Percentiles rank a stretch among this genome's conserved stretches.
These are phyloP conservation scores for Crotalus viridis DNA, from an alignment of 2,113 vertebrate genomes.

Conservation along the genomic window DNA sequence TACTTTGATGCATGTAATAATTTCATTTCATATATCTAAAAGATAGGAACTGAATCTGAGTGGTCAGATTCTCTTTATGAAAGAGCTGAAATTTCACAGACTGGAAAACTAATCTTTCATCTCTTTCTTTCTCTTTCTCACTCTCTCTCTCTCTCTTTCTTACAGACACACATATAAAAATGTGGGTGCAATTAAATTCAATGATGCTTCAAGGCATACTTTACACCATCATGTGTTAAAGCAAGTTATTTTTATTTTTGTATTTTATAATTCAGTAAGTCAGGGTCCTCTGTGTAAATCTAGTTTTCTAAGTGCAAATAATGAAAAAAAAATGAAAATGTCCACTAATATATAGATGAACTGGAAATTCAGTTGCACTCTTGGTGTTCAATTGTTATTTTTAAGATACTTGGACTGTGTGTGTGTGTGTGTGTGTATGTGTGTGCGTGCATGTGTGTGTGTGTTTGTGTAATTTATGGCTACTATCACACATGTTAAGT, in stretches of 20 bases:
- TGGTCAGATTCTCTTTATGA: not conserved
- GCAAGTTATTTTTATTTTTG: conserved; percentile 9
- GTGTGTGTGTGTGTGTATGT: not conserved
- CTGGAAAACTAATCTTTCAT: not conserved
- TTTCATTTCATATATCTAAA: not conserved
- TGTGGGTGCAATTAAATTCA: conserved; percentile 7
- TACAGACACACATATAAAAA: not conserved
- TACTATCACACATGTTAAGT: not conserved
- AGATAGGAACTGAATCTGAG: conserved; percentile 8
- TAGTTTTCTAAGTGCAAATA: conserved; percentile 6
- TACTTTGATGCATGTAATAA: not conserved
- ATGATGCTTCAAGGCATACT: not conserved
- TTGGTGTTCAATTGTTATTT: not conserved
- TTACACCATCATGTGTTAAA: conserved; percentile 17
- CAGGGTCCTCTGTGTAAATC: not conserved
- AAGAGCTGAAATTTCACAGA: not conserved
- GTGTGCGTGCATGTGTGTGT: not conserved
- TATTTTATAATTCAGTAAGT: not conserved
- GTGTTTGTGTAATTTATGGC: not conserved
- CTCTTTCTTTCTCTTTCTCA: not conserved
- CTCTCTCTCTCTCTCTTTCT: not conserved
- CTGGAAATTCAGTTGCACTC: not conserved
- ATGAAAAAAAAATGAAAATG: not conserved
- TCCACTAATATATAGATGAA: not conserved
- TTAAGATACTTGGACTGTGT: not conserved